Evolutionary conservation across 2,113 vertebrate genomes (phyloP), one percentile per base, ranked within the genome.

Genomic region (Colius striatus): DNA sequence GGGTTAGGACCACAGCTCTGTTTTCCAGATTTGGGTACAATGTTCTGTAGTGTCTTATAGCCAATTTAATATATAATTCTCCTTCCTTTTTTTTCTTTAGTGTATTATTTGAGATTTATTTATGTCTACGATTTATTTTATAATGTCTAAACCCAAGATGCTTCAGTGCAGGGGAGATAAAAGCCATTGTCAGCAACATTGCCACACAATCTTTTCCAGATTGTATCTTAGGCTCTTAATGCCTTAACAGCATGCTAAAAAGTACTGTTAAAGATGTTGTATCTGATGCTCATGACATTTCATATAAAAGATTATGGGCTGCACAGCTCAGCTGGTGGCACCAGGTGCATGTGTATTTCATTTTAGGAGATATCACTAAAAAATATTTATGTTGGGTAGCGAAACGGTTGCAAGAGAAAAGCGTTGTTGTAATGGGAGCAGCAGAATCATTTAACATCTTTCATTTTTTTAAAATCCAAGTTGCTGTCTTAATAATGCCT

Each of bases 401-500:
- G 54, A 85, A 94, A 92, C 43, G 51, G 67, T 63, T 66, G 22
- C 8, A 4, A 27, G 67, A 89, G 55, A 70, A 87, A 84, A 84
- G 26, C 36, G 70, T 38, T 85, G 50, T 10, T 94, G 10, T 80
- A 91, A 80, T 71, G 63, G 75, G 66, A 94, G 65, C n/a, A 53
- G 60, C 55, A 51, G 14, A 73, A 63, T 34, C 32, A 51, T 62
- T 95, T 85, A 66, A 38, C 34, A 83, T 88, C 27, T 83, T 77
- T 77, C 53, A 88, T 83, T 43, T 88, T 94, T 93, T 88, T n/a
- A n/a, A n/a, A 16, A 85, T 77, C 38, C 21, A 73, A 48, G 67
- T 62, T 94, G n/a, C 68, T 84, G 21, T 88, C 47, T 91, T 89
- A 85, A 91, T 84, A 92, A 41, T 68, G 27, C 41, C 54, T 95